Evolutionary conservation across 2,888 invertebrate genomes (phyloP), one percentile per base, ranked within the genome.

Genomic region (Desoria tigrina): DNA sequence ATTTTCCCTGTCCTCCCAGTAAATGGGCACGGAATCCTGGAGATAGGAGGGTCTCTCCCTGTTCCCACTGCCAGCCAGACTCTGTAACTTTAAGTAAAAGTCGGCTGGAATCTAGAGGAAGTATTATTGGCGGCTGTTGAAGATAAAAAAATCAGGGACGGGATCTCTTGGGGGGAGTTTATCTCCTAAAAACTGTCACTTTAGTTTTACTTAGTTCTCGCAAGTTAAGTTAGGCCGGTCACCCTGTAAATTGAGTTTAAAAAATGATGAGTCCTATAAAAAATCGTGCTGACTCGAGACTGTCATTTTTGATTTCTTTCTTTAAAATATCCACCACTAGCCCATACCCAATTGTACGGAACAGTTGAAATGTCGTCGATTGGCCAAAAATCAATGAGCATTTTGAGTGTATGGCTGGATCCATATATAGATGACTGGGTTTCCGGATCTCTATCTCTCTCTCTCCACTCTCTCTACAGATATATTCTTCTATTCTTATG

Each of bases 181-280:
- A 63, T 63, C 61, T 53, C 58, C 45, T 62, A 56, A 62, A 62
- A 62, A 62, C 62, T 54, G 63, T 63, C 63, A 57, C 57, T 57
- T 63, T 57, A 57, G 42, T 57, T 57, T 55, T 51, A 51, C 32
- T 55, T 55, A 55, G 55, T 32, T 57, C 42, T n/a, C 57, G 39
- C 18, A 58, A 61, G 49, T 67, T 67, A 67, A 70, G 60, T 67
- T 65, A 61, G 60, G 66, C 62, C 66, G 67, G 62, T 65, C 66
- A 65, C 66, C 66, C 63, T 59, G 63, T 66, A 68, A 71, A 71
- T 71, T 68, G 68, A 68, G 71, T 71, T 71, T 66, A 61, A 68
- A 68, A 63, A 69, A 66, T 71, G 71, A 71, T 71, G 71, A 71
- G 68, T 68, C 68, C n/a, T 57, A 42, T 57, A 57, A 42, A 55